Base-by-base conservation (phyloP, 2,797 vertebrate genomes). In the Acrocephalus scirpaceus region DNA sequence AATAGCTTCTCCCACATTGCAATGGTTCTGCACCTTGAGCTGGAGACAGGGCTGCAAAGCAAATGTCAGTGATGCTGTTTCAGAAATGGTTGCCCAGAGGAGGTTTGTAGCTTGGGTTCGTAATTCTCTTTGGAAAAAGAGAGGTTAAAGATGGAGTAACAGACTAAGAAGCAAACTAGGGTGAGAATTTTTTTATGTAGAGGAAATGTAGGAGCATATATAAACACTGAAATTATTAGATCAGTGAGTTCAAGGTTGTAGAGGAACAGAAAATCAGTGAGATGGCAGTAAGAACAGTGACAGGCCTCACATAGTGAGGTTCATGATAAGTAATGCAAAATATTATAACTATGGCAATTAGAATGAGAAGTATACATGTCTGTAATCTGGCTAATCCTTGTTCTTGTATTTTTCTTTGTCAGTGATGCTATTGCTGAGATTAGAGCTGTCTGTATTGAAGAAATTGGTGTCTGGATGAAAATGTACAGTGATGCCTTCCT, bases 391-490 rank as follows among this genome's bases (percentile, higher is more conserved):
- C 77, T 93, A 91, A 94, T 71, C 20, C 21, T 86, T 70, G 38
- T 54, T 78, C 25, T 92, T 92, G 84, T 66, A 22, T 40, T 44
- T 44, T 62, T 94, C 58, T 29, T 29, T 90, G 58, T 3, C 89
- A 99, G 99, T 94, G 99, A 99, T 97, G 99, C 99, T 29, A 99
- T 99, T 86, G 99, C 99, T 87, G 99, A 99, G 97, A 99, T 99
- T 97, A 98, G 99, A 98, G 99, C 99, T 92, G 99, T 99, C 97
- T 99, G 99, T 95, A 99, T 99, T 67, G 99, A 99, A 98, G 99
- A 99, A 98, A 99, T 99, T 21, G 99, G 99, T 51, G 99, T 99
- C 57, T 99, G 99, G 99, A 99, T 99, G 99, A 99, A 99, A 98
- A 99, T 99, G 98, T 99, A 99, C 98, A 99, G 99, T 81, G 99